Evolutionary conservation across 2,888 invertebrate genomes (phyloP).

Genomic region (Temnothorax rugatulus): DNA sequence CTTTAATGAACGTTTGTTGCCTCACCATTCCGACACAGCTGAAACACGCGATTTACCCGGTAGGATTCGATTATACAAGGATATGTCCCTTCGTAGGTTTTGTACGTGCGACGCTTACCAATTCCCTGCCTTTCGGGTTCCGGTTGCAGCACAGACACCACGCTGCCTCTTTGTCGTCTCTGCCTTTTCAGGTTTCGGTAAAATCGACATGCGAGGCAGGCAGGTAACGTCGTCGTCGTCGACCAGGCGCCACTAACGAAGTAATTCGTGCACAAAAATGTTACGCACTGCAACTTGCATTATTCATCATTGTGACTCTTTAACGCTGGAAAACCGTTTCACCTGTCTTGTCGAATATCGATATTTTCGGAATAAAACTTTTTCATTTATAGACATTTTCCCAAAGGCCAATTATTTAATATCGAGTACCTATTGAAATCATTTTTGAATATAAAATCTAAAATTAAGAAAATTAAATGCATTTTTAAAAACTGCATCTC

Average conservation of each 20-base stretch:
- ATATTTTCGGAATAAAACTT: conserved; percentile 56
- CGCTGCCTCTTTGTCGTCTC: conserved; percentile 67
- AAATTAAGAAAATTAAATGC: not conserved
- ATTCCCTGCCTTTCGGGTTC: conserved; percentile 39
- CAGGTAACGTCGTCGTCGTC: conserved; percentile 67
- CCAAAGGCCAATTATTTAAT: not conserved
- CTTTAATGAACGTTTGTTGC: conserved; percentile 66
- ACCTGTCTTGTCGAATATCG: conserved; percentile 33
- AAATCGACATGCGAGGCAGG: conserved; percentile 81
- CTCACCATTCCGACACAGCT: conserved; percentile 39
- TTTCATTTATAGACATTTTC: not conserved
- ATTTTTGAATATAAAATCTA: not conserved
- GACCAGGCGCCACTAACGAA: conserved; percentile 78
- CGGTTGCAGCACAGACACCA: conserved; percentile 63
- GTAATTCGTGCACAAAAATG: conserved; percentile 83
- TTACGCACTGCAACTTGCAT: conserved; percentile 77
- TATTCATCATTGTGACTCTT: conserved; percentile 74
- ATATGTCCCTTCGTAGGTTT: conserved; percentile 45
- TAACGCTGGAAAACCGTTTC: conserved; percentile 61
- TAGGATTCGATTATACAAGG: conserved; percentile 67
- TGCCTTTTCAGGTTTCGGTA: conserved; percentile 77
- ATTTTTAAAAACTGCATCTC: not conserved
- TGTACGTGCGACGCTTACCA: conserved; percentile 66
- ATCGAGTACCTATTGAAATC: not conserved
- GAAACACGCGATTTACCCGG: conserved; percentile 62